Percentiles rank a stretch among this genome's conserved stretches.
Conservation (phyloP, 1,140 invertebrate species). For the Cephus cinctus region DNA sequence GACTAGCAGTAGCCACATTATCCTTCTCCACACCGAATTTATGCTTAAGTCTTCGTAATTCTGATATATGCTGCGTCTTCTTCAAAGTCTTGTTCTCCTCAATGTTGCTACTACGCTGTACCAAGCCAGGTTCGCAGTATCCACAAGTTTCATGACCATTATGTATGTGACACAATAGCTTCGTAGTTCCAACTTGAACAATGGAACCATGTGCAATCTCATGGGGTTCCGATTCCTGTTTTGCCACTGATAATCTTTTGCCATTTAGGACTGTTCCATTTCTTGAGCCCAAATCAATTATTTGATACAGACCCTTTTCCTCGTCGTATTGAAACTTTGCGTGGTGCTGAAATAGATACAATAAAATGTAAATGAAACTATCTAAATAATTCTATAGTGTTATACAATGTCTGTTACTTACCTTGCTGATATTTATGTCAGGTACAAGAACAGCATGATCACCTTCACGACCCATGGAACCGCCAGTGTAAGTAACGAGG, state of each 20-base stretch:
- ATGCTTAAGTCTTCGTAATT: conserved; percentile 75
- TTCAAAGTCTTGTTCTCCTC: conserved; percentile 24
- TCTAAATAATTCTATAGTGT: too few relatives aligned
- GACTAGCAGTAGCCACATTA: conserved; percentile 46
- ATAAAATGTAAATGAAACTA: too few relatives aligned
- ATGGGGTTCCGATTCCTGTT: conserved; percentile 65
- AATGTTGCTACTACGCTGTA: conserved; percentile 44
- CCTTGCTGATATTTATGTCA: conserved; percentile 80
- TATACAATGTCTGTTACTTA: conserved; percentile 37
- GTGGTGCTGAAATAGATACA: conserved; percentile 62
- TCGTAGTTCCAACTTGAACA: conserved; percentile 70
- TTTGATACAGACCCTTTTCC: conserved; percentile 62
- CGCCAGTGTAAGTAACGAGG: conserved; percentile 84
- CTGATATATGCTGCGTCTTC: conserved; percentile 64
- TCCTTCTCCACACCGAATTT: conserved; percentile 75
- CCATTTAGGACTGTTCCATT: conserved; percentile 87
- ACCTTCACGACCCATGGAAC: conserved; percentile 80
- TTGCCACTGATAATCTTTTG: conserved; percentile 68
- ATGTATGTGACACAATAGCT: conserved; percentile 85
- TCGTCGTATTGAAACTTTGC: conserved; percentile 70
- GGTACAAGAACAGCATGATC: conserved; percentile 70
- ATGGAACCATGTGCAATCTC: conserved; percentile 74
- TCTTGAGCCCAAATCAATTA: conserved; percentile 80
- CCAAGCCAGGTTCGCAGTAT: conserved; percentile 83
- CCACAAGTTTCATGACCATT: conserved; percentile 81